A percentile compares a stretch with the other conserved stretches of the same genome.
Conservation (phyloP, 2,888 invertebrate genomes). For the Choristoneura rosaceana region DNA sequence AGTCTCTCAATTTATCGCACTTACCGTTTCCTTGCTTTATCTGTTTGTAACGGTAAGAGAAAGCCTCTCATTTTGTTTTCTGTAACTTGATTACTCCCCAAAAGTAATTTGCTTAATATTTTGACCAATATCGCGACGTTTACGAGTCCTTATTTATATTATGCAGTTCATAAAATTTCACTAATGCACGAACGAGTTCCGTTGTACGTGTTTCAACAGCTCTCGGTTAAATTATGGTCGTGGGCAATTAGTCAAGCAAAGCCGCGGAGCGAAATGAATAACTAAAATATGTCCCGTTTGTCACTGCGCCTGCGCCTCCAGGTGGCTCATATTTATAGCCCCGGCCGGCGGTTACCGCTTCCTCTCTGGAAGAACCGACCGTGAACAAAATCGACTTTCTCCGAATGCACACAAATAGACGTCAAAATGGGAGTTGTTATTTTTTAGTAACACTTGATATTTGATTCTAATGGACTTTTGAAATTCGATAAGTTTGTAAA, state of each 20-base stretch:
- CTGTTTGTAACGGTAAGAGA: constrained; percentile 36
- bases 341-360: constrained; percentile 15
- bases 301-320: constrained; percentile 32
- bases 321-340: constrained; percentile 39
- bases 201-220: constrained; percentile 2
- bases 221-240: constrained; percentile 29
- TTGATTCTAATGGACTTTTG: constrained; percentile 39
- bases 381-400: constrained; percentile 31
- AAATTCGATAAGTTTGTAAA: constrained; percentile 28
- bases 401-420: constrained; percentile 39
- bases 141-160: constrained; percentile 20
- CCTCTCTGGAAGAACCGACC: constrained; percentile 32
- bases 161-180: constrained; percentile 14
- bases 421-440: constrained; percentile 24
- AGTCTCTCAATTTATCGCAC: constrained; percentile 19
- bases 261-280: constrained; percentile 25
- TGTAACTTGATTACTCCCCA: constrained; percentile 19
- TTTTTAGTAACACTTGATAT: constrained; percentile 35
- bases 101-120: constrained; percentile 18
- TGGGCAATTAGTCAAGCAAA: constrained; percentile 28
- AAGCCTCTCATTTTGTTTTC: constrained; percentile 29
- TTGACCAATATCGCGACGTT: constrained; percentile 22
- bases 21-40: constrained; percentile 25
- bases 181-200: background rate
- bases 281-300: constrained; percentile 31